Evolutionary conservation across 2,113 vertebrate genomes (phyloP), one percentile per base, ranked within the genome.

Genomic region (Perognathus longimembris): DNA sequence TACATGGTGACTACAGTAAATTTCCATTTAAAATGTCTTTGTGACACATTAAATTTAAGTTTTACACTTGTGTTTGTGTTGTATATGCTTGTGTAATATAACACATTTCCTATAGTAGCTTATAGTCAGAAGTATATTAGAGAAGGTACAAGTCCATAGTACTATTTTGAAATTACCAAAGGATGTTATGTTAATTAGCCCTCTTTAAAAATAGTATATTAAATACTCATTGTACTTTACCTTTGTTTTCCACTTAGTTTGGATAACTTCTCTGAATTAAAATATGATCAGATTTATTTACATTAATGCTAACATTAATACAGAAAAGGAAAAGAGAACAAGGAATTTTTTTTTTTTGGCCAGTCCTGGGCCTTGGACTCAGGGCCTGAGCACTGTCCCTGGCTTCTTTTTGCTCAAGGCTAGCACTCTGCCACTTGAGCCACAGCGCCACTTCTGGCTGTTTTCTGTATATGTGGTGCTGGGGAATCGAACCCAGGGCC

Each of bases 251-350:
- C 7, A 67, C 88, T 94, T 88, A 81, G 69, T 81, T 90, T 82
- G 38, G 15, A 64, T 14, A 15, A 88, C 30, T 85, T 76, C 88
- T 88, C 20, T 90, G 36, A 81, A 61, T 92, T 70, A 76, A 1
- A 69, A n/a, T 86, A 82, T 54, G 22, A 76, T 66, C 26, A 88
- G 45, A 45, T 11, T 45, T 45, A 12, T 45, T 78, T 63, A 86
- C 85, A 63, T 91, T 76, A 14, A 91, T 79, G 64, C 67, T 24
- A 10, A 3, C 8, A 80, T 85, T 90, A 80, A 64, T 73, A 94
- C 14, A 73, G 80, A n/a, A 75, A 79, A 71, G 6, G 50, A 66
- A 76, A 86, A 84, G 63, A n/a, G 6, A 85, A 10, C 70, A 36
- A 9, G 38, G 63, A 88, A 87, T 12, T 66, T 21, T 78, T 45